Evolutionary conservation across 2,113 vertebrate species (phyloP), one percentile per base, ranked within the genome.

Genomic region (Lycaon pictus): DNA sequence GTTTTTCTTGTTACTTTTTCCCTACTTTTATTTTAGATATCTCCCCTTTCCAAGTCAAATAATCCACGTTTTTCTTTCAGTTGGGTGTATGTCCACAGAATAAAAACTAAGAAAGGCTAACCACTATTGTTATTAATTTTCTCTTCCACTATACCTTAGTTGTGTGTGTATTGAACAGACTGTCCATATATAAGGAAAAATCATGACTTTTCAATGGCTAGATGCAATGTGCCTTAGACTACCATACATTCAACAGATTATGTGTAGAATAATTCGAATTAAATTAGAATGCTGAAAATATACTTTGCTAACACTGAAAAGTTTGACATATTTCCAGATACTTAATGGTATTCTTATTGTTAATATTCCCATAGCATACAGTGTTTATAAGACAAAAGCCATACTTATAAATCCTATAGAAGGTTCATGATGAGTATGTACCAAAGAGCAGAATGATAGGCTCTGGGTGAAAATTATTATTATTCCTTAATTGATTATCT

Each of bases 31-130:
- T 80, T 29, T 76, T 69, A 76, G 20, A 6, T 65, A 9, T 86
- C 37, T 5, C 3, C 53, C 94, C 20, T 93, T 93, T 81, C 29
- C 12, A 62, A 82, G 27, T 85, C 11, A 93, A 43, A 63, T 51
- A 76, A 17, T 87, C n/a, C 2, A 51, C n/a, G 71, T 85, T 1
- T 85, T 63, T 96, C 43, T 89, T 97, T 93, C n/a, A 95, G 25
- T 29, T 96, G 67, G 27, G 11, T 76, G 0, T 92, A 32, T 83
- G 11, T 79, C 22, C 63, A 71, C 2, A 83, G 72, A 86, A 72
- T 58, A 94, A 93, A 5, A 88, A 74, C 17, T 85, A 60, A 65
- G 37, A 55, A 95, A 85, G 11, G 20, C 48, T 97, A 62, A 80
- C 51, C 11, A n/a, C 2, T 82, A 27, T 35, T 62, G 13, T 43